phyloP scores from a whole-genome alignment of 30 jellyfish, hydroid and myxozoan genomes.

The Chrysaora quinquecirrha region DNA sequence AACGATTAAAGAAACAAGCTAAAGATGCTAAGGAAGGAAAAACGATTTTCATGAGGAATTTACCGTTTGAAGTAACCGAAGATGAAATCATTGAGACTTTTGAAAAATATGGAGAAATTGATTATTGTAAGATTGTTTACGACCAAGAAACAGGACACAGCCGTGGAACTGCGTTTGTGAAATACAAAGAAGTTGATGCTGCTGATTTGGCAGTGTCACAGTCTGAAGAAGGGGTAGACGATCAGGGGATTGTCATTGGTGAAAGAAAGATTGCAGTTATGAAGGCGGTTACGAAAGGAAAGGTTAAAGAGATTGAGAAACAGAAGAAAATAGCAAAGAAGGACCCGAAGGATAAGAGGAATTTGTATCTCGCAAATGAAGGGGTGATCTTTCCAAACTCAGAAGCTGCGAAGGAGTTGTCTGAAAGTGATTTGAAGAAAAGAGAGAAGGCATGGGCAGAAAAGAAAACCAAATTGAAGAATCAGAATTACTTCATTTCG shows the following conservation, averaged over 20 bases:
- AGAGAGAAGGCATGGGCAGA: conserved; percentile 96
- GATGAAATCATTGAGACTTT: conserved; percentile 79
- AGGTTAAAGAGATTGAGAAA: conserved; percentile 79
- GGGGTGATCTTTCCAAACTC: conserved; percentile 83
- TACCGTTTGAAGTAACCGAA: conserved; percentile 79
- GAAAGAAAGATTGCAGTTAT: conserved; percentile 76
- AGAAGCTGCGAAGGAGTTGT: conserved; percentile 78
- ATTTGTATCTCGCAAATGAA: conserved; percentile 87
- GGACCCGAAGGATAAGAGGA: conserved; percentile 90
- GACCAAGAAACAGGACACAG: conserved; percentile 91
- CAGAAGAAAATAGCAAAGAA: conserved; percentile 54
- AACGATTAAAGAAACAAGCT: conserved; percentile 45
- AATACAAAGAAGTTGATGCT: conserved; percentile 62
- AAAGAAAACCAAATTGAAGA: conserved; percentile 86
- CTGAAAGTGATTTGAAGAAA: conserved; percentile 75
- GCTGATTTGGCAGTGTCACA: conserved; percentile 67
- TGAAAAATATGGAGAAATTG: conserved; percentile 77
- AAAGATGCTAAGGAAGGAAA: conserved; percentile 95
- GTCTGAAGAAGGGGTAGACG: conserved; percentile 32
- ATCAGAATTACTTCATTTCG: conserved; percentile 87
- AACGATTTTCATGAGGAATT: conserved; percentile 84
- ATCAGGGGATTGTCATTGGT: conserved; percentile 48
- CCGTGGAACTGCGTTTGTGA: conserved; percentile 88
- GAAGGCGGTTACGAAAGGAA: conserved; percentile 92
- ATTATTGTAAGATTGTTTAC: conserved; percentile 77